Evolutionary conservation across 2,797 vertebrate genomes (phyloP), one percentile per base, ranked within the genome.

Genomic region (Rhabdomys pumilio): DNA sequence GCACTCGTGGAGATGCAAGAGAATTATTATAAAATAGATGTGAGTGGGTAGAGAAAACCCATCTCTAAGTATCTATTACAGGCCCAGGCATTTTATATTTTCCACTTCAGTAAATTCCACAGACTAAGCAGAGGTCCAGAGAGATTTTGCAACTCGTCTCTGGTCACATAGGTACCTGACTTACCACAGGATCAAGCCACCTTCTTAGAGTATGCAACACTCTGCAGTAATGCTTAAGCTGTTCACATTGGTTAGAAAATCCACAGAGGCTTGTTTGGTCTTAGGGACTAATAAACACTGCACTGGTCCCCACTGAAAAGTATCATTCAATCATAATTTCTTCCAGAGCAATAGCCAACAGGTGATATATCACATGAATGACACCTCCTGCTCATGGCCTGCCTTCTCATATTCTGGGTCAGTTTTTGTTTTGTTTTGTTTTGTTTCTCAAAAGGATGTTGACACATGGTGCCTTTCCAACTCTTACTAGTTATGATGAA

Each of bases 391-490:
- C 47, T 83, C 69, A 41, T 17, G 15, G 24, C 80, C 69, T 91
- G 17, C 12, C 0, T 67, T 82, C 82, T 87, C 75, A 96, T n/a
- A 69, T 61, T 31, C 34, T 38, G 55, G 77, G 31, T 95, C 50
- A 59, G 3, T 22, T 89, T 80, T 34, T 20, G n/a, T 76, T 47
- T 50, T 79, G 75, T 82, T 82, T 82, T 61, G n/a, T 63, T 63
- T 47, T 84, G 17, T 34, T 65, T 75, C 20, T 67, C 72, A 53
- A 83, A 87, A 93, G 79, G 86, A 89, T 4, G 5, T 90, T 93
- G 67, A 79, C 90, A 83, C 90, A 83, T 38, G 15, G 24, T n/a
- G 50, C 17, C 0, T 55, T 92, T 94, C 38, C 69, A 92, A 20
- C 61, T 85, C 55, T 91, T 47, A 59, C 61, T 3, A 20, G 3